phyloP scores from a whole-genome alignment of 92 coral and sea anemone species.

The Siderastrea siderea region DNA sequence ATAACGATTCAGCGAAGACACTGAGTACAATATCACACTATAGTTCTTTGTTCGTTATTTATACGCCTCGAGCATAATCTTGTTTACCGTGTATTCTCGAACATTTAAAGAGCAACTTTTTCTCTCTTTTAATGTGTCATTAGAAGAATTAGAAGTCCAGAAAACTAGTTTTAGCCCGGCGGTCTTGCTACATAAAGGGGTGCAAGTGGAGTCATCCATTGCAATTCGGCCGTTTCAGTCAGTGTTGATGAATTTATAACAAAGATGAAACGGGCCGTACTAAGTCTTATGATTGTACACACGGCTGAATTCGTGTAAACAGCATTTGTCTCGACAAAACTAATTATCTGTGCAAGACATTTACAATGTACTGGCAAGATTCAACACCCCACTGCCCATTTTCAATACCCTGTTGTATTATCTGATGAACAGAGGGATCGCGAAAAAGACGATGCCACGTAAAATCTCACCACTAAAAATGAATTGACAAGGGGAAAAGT shows the following conservation, averaged over 20 bases:
- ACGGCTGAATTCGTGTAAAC: too few species aligned
- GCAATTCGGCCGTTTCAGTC: neutral
- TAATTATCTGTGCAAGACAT: neutral
- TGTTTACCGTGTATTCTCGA: neutral
- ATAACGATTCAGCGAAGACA: neutral
- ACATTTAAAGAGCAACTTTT: neutral
- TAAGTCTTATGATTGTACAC: neutral
- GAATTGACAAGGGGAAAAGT: too few species aligned
- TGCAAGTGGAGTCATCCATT: too few species aligned
- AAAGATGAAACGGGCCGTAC: neutral
- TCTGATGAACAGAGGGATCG: too few species aligned
- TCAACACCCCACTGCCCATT: too few species aligned
- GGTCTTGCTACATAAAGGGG: too few species aligned
- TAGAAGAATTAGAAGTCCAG: neutral
- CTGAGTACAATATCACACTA: neutral
- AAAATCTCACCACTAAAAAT: too few species aligned
- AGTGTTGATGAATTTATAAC: neutral
- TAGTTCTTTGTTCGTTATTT: conserved; percentile 2
- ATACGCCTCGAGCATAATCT: neutral
- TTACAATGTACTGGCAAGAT: too few species aligned
- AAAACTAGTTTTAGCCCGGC: too few species aligned
- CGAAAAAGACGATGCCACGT: too few species aligned
- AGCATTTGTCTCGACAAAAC: neutral
- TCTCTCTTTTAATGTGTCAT: neutral
- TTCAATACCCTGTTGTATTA: neutral